Conservation (phyloP, 2,113 vertebrate genomes). For the human (Homo sapiens) region GRCh38 chr3:21370501-21371000, state of each 20-base stretch:
- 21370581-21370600: neutral
- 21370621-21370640: neutral
- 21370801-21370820: neutral
- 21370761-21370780: neutral
- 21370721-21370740: neutral
- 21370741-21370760: neutral
- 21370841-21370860: neutral
- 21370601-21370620: neutral
- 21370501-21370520: neutral
- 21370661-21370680: neutral
- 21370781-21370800: neutral
- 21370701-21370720: neutral
- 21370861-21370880: neutral
- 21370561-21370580: neutral
- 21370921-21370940: neutral
- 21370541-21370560: neutral
- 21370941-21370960: neutral
- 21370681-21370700: neutral
- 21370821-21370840: neutral
- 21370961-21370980: neutral
- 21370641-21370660: neutral
- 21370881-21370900: neutral
- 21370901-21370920: neutral
- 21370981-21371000: neutral
- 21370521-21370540: neutral